Evolutionary conservation across 2,797 vertebrate species (phyloP), one percentile per base, ranked within the genome.

Genomic region (Furcifer pardalis): DNA sequence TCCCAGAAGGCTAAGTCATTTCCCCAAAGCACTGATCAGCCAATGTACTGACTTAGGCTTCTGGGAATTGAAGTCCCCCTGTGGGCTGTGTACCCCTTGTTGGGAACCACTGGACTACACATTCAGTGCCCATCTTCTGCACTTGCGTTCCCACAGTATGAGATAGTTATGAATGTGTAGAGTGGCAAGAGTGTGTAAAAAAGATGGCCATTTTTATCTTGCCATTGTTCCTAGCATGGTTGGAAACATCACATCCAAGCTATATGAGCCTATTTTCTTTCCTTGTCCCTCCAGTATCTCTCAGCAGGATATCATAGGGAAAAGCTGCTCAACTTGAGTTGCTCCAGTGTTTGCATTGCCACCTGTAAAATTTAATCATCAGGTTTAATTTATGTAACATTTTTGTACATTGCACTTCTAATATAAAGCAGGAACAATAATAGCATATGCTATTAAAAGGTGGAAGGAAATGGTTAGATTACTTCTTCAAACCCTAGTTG

Each of bases 371-470:
- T 96, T 93, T 95, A 91, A 79, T 90, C 94, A 94, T 95, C 27
- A 90, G 77, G 88, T 94, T 95, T 96, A 96, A 96, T 96, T 97
- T 96, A 96, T 96, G 96, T 96, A 89, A 94, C 93, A 92, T 93
- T 95, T 94, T 96, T 96, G 96, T 96, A 96, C 87, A 89, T 96
- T 66, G 25, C 7, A 12, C 2, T 56, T 40, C 8, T 65, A 71
- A 40, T 30, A 35, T 44, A 77, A 84, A 65, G 69, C 27, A 52
- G 27, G 9, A 73, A 21, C 69, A 73, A 40, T 15, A 15, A 13
- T 8, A 42, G 3, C 32, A 3, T 15, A 72, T 15, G 21, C 7
- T 71, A n/a, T 35, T 46, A 71, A 71, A 62, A 9, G n/a, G 56
- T 46, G 52, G n/a, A 23, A 78, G 12, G 56, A 76, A 44, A 65